These are phyloP conservation scores for human (Homo sapiens) DNA, from an alignment of 2,113 vertebrate species.

Conservation along the genomic window DNA sequence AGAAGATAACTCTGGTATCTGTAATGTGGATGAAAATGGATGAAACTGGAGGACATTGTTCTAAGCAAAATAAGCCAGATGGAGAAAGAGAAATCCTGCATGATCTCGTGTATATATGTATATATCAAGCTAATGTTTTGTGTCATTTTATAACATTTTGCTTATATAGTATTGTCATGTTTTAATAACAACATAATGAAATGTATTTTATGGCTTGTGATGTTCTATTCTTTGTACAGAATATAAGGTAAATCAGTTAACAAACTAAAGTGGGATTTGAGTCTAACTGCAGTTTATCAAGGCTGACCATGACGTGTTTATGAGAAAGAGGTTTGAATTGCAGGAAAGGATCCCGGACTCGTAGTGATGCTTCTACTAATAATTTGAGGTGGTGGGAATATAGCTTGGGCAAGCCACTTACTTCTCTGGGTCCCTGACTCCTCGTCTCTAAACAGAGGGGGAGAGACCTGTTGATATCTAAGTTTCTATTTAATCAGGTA, in stretches of 20 bases:
- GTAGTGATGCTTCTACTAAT: background rate
- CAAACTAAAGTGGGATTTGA: background rate
- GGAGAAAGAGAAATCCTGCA: background rate
- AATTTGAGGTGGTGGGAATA: background rate
- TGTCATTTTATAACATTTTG: background rate
- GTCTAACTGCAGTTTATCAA: background rate
- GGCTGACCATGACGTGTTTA: background rate
- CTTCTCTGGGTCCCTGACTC: background rate
- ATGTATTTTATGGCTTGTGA: background rate
- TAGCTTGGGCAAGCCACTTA: background rate
- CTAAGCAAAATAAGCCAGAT: background rate
- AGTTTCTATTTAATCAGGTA: background rate
- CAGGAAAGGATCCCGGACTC: background rate
- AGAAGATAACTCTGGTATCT: background rate
- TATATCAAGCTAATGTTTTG: background rate
- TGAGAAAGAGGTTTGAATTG: background rate
- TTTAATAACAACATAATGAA: background rate
- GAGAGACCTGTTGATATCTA: background rate
- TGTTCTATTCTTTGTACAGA: background rate
- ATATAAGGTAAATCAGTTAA: background rate
- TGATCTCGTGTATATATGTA: background rate
- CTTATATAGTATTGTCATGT: background rate
- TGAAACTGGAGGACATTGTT: background rate
- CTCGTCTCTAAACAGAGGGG: background rate
- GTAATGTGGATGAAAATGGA: background rate